Evolutionary conservation across 2,888 invertebrate genomes (phyloP).

Genomic region (Eupelmus urozonus): DNA sequence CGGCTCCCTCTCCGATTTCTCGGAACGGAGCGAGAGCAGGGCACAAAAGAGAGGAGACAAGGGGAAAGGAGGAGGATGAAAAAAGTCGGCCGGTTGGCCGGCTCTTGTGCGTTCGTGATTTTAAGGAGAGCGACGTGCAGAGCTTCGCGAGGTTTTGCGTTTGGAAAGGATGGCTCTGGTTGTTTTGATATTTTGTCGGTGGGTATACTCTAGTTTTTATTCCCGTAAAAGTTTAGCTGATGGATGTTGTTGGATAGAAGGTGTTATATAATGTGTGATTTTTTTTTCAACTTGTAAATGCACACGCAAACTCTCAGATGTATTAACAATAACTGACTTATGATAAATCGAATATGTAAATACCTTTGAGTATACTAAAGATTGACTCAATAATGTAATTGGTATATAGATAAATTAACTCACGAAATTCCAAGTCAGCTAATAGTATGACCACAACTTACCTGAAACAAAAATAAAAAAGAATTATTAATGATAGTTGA

Average conservation of each 20-base stretch:
- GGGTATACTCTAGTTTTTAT: too few relatives aligned
- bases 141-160: too few relatives aligned
- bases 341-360: too few relatives aligned
- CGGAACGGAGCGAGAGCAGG: constrained; percentile 12
- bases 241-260: too few relatives aligned
- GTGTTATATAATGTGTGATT: too few relatives aligned
- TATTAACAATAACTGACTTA: too few relatives aligned
- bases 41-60: background rate
- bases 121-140: background rate
- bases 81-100: background rate
- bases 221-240: too few relatives aligned
- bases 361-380: too few relatives aligned
- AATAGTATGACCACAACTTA: constrained; percentile 8
- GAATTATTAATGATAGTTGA: background rate
- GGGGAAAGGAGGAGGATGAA: background rate
- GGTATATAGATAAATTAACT: background rate
- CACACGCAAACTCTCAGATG: too few relatives aligned
- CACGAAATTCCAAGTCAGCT: background rate
- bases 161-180: background rate
- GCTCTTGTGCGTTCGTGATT: background rate
- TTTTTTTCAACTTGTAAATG: too few relatives aligned
- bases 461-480: constrained; percentile 46
- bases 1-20: constrained; percentile 26
- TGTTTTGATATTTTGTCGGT: too few relatives aligned
- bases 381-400: background rate